Evolutionary conservation across 2,797 vertebrate genomes (phyloP).

Genomic region (Micromesistius poutassou): DNA sequence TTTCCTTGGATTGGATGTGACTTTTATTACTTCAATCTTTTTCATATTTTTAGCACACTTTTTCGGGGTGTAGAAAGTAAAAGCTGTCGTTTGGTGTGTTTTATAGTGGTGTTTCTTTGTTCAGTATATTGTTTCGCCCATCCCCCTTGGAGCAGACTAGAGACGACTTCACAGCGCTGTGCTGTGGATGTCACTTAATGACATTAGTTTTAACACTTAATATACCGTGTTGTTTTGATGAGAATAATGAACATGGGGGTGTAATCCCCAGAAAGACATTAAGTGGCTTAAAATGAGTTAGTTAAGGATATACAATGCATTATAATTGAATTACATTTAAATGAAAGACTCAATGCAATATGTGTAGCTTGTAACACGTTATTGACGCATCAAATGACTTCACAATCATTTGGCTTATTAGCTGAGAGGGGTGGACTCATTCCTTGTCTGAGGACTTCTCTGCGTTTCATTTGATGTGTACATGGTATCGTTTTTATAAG

Average conservation of each 20-base stretch:
- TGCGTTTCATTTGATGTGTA: neutral
- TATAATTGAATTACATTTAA: neutral
- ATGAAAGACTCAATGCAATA: neutral
- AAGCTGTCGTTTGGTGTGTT: neutral
- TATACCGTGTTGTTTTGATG: neutral
- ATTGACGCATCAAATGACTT: neutral
- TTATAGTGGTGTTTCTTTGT: neutral
- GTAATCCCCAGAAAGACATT: neutral
- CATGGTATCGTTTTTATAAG: neutral
- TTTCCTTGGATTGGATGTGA: slow-evolving; percentile 10
- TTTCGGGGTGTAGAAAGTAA: slow-evolving; percentile 7
- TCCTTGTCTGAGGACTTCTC: neutral
- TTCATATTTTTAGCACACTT: slow-evolving; percentile 37
- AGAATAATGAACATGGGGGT: slow-evolving; percentile 5
- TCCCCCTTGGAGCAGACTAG: neutral
- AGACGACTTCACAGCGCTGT: neutral
- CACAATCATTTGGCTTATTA: neutral
- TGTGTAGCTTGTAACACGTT: neutral
- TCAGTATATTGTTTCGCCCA: neutral
- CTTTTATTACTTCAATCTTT: slow-evolving; percentile 41
- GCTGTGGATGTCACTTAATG: neutral
- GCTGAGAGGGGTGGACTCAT: neutral
- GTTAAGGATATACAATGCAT: neutral
- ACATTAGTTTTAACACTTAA: neutral
- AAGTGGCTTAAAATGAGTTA: neutral